Evolutionary conservation across 2,797 vertebrate genomes (phyloP).

Genomic region (Scleropages formosus): DNA sequence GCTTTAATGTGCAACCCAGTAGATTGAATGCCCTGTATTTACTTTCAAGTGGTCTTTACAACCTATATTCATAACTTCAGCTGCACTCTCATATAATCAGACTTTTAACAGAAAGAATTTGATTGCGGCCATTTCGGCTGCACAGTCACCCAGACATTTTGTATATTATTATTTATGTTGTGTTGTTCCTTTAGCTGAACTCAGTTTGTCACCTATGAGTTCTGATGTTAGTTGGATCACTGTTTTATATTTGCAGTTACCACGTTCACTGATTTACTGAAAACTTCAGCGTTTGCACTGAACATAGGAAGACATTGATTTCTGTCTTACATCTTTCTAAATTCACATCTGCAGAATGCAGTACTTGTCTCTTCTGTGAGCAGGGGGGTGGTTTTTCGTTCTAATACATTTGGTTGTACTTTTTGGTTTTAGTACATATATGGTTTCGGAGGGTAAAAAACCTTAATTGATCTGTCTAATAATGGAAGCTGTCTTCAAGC

Average conservation of each 20-base stretch:
- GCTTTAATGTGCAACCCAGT: slow-evolving; percentile 5
- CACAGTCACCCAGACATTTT: neutral
- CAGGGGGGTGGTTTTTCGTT: too few species aligned
- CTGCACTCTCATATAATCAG: neutral
- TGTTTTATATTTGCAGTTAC: neutral
- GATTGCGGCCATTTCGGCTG: neutral
- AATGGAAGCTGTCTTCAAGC: neutral
- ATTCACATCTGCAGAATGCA: neutral
- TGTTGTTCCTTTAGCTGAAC: neutral
- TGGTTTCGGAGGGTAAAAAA: neutral
- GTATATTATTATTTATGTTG: neutral
- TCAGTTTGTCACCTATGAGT: neutral
- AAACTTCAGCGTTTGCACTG: too few species aligned
- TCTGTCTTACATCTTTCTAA: too few species aligned
- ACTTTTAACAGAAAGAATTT: slow-evolving; percentile 13
- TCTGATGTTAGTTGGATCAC: neutral
- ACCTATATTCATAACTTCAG: slow-evolving; percentile 13
- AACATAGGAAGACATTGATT: too few species aligned
- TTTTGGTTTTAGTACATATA: too few species aligned
- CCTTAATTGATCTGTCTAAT: neutral
- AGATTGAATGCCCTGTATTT: slow-evolving; percentile 19
- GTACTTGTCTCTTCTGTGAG: too few species aligned
- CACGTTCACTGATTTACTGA: neutral
- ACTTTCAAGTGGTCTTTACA: neutral
- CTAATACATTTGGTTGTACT: too few species aligned